Percentiles rank a stretch among this genome's conserved stretches.
Evolutionary conservation across 2,113 vertebrate species (phyloP).

Genomic region (Tauraco erythrolophus): DNA sequence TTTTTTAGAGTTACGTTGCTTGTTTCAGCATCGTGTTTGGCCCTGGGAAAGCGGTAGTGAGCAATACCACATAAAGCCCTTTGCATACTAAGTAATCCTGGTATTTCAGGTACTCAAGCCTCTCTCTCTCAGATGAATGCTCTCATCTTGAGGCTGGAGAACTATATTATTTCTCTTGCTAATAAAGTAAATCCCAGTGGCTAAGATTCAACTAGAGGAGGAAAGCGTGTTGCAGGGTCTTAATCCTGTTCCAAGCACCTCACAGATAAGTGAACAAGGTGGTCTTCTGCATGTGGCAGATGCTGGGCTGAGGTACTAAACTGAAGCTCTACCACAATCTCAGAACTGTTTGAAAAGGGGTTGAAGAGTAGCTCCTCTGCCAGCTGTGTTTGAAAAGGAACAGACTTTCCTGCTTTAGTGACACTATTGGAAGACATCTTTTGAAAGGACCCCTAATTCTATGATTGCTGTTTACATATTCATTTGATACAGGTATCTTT

Average conservation of each 20-base stretch:
- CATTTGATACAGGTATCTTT: background rate
- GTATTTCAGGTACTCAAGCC: background rate
- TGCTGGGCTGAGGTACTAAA: background rate
- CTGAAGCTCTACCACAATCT: background rate
- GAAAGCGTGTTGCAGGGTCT: background rate
- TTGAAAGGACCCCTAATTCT: background rate
- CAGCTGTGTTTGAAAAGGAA: background rate
- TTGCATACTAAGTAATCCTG: background rate
- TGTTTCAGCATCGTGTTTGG: background rate
- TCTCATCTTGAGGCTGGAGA: background rate
- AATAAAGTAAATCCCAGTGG: background rate
- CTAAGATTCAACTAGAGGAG: background rate
- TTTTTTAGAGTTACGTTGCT: background rate
- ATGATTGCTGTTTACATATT: background rate
- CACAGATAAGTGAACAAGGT: background rate
- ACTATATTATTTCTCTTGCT: background rate
- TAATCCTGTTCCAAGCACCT: background rate
- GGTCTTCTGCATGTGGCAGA: background rate
- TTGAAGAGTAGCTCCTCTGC: background rate
- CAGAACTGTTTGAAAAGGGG: background rate
- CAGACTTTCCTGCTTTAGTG: background rate
- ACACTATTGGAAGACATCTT: background rate
- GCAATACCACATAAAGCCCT: background rate
- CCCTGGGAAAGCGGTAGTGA: background rate
- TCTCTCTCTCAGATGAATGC: background rate